Evolutionary conservation across 2,888 invertebrate genomes (phyloP).

Genomic region (Cephalotes varians): DNA sequence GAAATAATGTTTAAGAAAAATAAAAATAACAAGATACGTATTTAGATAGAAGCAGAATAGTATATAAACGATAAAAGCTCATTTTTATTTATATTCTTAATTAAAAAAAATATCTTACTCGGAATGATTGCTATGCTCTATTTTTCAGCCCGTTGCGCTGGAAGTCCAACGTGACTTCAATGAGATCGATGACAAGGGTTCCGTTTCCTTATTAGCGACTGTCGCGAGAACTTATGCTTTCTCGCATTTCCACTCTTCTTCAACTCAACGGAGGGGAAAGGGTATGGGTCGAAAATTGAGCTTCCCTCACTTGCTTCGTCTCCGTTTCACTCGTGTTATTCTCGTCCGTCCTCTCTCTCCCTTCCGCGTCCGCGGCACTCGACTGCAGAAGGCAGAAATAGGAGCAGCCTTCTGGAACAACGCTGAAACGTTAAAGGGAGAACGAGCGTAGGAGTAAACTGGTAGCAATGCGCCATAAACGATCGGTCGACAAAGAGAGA

Average conservation of each 20-base stretch:
- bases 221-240: constrained; percentile 64
- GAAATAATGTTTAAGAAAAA: neutral
- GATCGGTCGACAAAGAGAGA: constrained; percentile 51
- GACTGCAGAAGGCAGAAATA: constrained; percentile 67
- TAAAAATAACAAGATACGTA: neutral
- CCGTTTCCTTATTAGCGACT: constrained; percentile 74
- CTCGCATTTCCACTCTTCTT: constrained; percentile 56
- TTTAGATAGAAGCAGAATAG: neutral
- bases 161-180: constrained; percentile 51
- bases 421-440: constrained; percentile 48
- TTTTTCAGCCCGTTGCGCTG: constrained; percentile 63
- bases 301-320: constrained; percentile 12
- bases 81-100: constrained; percentile 5
- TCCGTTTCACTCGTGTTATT: constrained; percentile 23
- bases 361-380: constrained; percentile 51
- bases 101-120: neutral
- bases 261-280: constrained; percentile 59
- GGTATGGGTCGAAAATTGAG: constrained; percentile 50
- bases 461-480: constrained; percentile 51
- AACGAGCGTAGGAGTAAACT: constrained; percentile 55
- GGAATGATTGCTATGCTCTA: constrained; percentile 26
- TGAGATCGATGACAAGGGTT: constrained; percentile 56
- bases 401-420: constrained; percentile 72
- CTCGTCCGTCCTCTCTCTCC: constrained; percentile 32
- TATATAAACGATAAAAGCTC: neutral